A percentile compares a stretch with the other conserved stretches of the same genome.
These are phyloP conservation scores for Cololabis saira DNA, from an alignment of 2,113 vertebrate species.

Conservation along the genomic window DNA sequence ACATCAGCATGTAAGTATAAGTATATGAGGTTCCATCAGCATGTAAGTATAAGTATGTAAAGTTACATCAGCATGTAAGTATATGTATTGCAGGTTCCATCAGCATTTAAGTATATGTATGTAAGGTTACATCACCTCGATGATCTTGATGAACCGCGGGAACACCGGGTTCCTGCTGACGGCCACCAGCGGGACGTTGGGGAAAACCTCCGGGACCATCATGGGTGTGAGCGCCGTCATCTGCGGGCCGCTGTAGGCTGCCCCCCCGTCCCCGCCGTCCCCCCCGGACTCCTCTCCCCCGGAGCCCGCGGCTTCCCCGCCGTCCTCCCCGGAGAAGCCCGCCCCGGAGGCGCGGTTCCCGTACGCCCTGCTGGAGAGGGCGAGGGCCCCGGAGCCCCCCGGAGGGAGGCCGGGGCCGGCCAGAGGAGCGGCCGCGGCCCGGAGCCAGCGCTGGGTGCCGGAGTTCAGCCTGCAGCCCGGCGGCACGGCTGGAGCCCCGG, in stretches of 20 bases:
- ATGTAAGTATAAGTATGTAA: too few relatives aligned
- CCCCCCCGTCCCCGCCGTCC: constrained; percentile 79
- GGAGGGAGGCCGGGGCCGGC: background rate
- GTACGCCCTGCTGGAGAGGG: constrained; percentile 52
- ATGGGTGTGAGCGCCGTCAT: constrained; percentile 94
- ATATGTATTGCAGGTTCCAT: too few relatives aligned
- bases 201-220: constrained; percentile 93
- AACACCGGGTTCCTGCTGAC: constrained; percentile 95
- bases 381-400: background rate
- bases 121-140: constrained; percentile 85
- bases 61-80: too few relatives aligned
- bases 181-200: constrained; percentile 92
- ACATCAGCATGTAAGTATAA: too few relatives aligned
- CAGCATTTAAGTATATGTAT: background rate
- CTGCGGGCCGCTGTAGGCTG: constrained; percentile 72
- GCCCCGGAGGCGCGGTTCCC: constrained; percentile 71
- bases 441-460: constrained; percentile 51
- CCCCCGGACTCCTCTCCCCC: constrained; percentile 81
- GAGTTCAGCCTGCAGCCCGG: constrained; percentile 23
- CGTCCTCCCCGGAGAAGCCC: constrained; percentile 76
- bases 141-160: constrained; percentile 97
- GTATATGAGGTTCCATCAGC: too few relatives aligned
- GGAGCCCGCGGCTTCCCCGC: constrained; percentile 71
- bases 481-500: constrained; percentile 22
- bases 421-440: constrained; percentile 26